phyloP scores from a whole-genome alignment of 2,113 vertebrate species.

The Tragelaphus imberbis region DNA sequence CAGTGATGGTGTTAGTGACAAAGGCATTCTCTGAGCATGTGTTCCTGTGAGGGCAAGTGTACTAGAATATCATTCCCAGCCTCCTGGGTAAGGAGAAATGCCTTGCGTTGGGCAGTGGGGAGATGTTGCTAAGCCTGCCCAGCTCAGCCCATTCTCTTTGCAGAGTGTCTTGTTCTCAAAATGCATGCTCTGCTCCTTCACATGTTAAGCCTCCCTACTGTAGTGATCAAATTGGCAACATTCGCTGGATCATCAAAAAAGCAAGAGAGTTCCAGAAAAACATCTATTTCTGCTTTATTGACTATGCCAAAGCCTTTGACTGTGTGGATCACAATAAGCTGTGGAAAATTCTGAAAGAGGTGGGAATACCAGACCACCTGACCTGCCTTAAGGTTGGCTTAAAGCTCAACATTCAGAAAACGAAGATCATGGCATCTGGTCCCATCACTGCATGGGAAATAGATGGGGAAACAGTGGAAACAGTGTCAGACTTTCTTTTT shows the following conservation, averaged over 20 bases:
- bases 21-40: accelerated
- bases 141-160: background rate
- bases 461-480: too few species aligned
- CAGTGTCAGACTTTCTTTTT: too few species aligned
- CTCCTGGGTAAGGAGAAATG: background rate
- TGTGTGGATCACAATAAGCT: background rate
- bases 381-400: too few species aligned
- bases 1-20: background rate
- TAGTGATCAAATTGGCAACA: too few species aligned
- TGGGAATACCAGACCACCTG: too few species aligned
- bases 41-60: background rate
- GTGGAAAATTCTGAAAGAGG: background rate
- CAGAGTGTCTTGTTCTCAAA: background rate
- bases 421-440: too few species aligned
- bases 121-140: background rate
- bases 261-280: too few species aligned
- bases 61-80: accelerated
- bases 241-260: too few species aligned
- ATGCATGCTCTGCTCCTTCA: background rate
- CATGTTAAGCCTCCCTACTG: accelerated
- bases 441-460: too few species aligned
- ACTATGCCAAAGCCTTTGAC: too few species aligned
- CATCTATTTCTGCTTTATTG: too few species aligned
- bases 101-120: accelerated
- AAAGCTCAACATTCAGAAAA: too few species aligned